Percentiles rank a stretch among this genome's conserved stretches.
These are phyloP conservation scores for Aphidius colemani DNA, from an alignment of 2,888 invertebrate genomes.

Conservation along the genomic window DNA sequence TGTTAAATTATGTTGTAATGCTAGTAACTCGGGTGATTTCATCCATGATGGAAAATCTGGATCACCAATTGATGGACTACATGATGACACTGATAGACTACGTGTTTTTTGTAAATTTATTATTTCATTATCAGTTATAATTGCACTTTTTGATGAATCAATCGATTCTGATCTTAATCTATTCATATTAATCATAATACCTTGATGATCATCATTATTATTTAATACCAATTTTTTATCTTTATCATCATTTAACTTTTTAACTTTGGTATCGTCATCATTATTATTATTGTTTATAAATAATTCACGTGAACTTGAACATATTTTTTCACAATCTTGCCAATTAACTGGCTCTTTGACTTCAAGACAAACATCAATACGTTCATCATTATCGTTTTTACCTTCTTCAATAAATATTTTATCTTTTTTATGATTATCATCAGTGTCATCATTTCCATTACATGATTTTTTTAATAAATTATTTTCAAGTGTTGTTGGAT, in stretches of 20 bases:
- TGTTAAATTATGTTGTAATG: constrained; percentile 78
- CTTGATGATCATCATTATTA: neutral
- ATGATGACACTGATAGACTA: constrained; percentile 55
- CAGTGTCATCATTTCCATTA: constrained; percentile 9
- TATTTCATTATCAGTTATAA: constrained; percentile 40
- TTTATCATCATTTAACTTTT: constrained; percentile 6
- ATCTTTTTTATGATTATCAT: constrained; percentile 17
- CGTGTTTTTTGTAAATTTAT: constrained; percentile 42
- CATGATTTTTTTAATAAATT: constrained; percentile 58
- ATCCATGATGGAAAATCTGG: constrained; percentile 81
- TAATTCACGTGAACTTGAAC: constrained; percentile 48
- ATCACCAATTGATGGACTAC: constrained; percentile 52
- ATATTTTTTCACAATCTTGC: constrained; percentile 55
- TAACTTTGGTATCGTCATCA: neutral
- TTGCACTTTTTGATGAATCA: constrained; percentile 36
- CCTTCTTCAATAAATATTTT: constrained; percentile 53
- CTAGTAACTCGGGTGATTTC: constrained; percentile 78
- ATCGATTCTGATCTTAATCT: constrained; percentile 44
- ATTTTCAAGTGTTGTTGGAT: constrained; percentile 76
- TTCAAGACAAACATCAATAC: constrained; percentile 54
- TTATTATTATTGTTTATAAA: neutral
- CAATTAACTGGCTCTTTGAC: constrained; percentile 55
- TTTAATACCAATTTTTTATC: neutral
- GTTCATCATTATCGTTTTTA: constrained; percentile 56
- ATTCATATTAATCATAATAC: constrained; percentile 33